Evolutionary conservation across 2,113 vertebrate genomes (phyloP).

Genomic region (Puntigrus tetrazona): DNA sequence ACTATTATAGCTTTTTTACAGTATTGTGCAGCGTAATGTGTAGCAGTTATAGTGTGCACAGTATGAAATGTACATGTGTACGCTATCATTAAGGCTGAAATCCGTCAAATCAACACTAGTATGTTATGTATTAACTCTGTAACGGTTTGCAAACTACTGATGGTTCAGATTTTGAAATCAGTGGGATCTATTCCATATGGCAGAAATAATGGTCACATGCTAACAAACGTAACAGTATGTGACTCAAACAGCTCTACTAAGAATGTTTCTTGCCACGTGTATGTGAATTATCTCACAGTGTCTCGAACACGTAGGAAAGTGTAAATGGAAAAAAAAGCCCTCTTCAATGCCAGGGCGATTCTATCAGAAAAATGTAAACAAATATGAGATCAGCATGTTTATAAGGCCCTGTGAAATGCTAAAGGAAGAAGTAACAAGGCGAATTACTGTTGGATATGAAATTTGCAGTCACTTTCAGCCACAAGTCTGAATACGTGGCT

Average conservation of each 20-base stretch:
- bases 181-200: constrained; percentile 6
- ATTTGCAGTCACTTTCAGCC: constrained; percentile 35
- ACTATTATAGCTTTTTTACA: not conserved
- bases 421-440: constrained; percentile 37
- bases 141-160: not conserved
- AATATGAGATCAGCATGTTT: constrained; percentile 16
- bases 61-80: not conserved
- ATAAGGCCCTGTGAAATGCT: constrained; percentile 38
- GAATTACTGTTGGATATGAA: constrained; percentile 47
- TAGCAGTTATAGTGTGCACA: not conserved
- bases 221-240: not conserved
- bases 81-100: not conserved
- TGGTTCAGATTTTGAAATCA: constrained; percentile 10
- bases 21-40: not conserved
- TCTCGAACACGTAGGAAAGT: constrained; percentile 9
- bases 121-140: constrained; percentile 22
- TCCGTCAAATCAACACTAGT: not conserved
- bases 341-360: not conserved
- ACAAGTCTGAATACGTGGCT: constrained; percentile 58
- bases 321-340: not conserved
- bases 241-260: constrained; percentile 2
- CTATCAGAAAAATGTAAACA: constrained; percentile 31
- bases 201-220: not conserved
- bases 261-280: not conserved
- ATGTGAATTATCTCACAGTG: constrained; percentile 26